Conservation (phyloP, 2,888 invertebrate genomes). For the Laothoe populi region DNA sequence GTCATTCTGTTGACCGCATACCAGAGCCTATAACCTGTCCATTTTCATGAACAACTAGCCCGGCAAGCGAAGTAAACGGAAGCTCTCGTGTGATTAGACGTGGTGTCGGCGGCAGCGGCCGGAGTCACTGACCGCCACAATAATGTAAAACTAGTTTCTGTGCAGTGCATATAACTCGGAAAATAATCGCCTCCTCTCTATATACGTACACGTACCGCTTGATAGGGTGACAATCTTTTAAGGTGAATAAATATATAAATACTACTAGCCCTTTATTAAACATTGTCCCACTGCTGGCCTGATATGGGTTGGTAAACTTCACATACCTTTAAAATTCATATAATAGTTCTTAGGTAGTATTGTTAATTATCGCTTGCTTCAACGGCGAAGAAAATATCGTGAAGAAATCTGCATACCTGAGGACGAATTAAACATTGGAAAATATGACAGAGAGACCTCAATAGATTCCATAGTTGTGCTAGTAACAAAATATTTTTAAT, state of each 20-base stretch:
- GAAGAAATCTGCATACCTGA: too few species aligned
- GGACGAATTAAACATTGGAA: too few species aligned
- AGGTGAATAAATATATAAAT: neutral
- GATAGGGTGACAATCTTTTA: constrained; percentile 29
- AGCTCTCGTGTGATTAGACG: constrained; percentile 7
- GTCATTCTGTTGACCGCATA: neutral
- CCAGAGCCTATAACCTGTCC: constrained; percentile 14
- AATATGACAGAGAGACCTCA: too few species aligned
- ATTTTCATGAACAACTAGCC: constrained; percentile 9
- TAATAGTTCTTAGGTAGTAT: too few species aligned
- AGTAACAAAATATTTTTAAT: too few species aligned
- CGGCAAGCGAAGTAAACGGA: constrained; percentile 11
- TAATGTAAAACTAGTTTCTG: constrained; percentile 17
- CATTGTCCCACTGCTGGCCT: too few species aligned
- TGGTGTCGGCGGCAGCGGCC: neutral
- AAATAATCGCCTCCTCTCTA: constrained; percentile 19
- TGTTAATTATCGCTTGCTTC: too few species aligned
- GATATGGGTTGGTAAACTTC: too few species aligned
- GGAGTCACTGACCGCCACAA: constrained; percentile 28
- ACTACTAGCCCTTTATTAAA: too few species aligned
- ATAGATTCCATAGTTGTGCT: too few species aligned
- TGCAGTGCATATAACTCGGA: constrained; percentile 19
- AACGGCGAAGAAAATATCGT: too few species aligned
- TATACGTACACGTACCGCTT: constrained; percentile 12
- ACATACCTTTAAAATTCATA: too few species aligned